Conservation (phyloP, 30 jellyfish, hydroid and myxozoan species). For the Chironex yamaguchii region DNA sequence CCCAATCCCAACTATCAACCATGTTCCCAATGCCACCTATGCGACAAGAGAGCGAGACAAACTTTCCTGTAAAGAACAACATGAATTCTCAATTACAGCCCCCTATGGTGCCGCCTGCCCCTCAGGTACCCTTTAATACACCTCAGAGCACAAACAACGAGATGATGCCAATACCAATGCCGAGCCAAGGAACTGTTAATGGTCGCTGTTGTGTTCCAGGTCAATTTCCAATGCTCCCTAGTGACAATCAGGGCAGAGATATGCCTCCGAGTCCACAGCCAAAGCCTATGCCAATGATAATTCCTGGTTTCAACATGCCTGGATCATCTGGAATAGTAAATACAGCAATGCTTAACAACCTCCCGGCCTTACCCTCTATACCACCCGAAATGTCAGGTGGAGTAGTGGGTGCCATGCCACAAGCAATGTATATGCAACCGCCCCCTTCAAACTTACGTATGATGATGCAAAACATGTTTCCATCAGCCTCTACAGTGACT, state of each 20-base stretch:
- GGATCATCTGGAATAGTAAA: slow-evolving; percentile 29
- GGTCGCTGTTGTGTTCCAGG: background rate
- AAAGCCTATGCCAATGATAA: slow-evolving; percentile 60
- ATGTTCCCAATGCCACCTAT: background rate
- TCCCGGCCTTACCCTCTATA: slow-evolving; percentile 58
- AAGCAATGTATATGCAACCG: background rate
- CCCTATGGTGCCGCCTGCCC: background rate
- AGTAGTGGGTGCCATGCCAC: slow-evolving; percentile 15
- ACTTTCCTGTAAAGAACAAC: slow-evolving; percentile 59
- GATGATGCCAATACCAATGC: background rate
- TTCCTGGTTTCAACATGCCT: slow-evolving; percentile 59
- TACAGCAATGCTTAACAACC: slow-evolving; percentile 46
- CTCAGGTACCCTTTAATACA: background rate
- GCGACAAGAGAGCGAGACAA: slow-evolving; percentile 13
- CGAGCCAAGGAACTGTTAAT: background rate
- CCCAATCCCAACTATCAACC: slow-evolving; percentile 50
- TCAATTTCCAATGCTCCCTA: slow-evolving; percentile 10
- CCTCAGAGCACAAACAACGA: too few relatives aligned
- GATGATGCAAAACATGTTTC: background rate
- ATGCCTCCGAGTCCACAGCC: slow-evolving; percentile 1
- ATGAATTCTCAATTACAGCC: background rate
- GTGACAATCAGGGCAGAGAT: background rate
- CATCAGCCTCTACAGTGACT: background rate
- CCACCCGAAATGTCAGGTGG: slow-evolving; percentile 73
- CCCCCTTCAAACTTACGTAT: background rate